These are phyloP conservation scores for Pelodytes ibericus DNA, from an alignment of 2,797 vertebrate genomes.

Conservation along the genomic window DNA sequence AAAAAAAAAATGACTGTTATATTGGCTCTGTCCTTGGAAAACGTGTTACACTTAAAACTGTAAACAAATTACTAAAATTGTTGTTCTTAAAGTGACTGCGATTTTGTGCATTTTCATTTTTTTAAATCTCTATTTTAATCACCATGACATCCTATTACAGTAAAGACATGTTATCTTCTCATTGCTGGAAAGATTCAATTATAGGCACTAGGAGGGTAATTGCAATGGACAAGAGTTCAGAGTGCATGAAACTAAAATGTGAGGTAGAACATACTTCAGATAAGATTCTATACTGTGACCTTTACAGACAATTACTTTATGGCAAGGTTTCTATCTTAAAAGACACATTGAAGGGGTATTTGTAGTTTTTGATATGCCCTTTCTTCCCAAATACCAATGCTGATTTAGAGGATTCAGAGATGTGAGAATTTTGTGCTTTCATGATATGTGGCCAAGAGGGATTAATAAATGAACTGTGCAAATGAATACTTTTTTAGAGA, in stretches of 20 bases:
- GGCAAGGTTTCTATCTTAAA: neutral
- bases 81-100: neutral
- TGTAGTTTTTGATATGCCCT: neutral
- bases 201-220: slow-evolving; percentile 7
- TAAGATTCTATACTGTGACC: slow-evolving; percentile 1
- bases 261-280: slow-evolving; percentile 6
- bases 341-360: neutral
- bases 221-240: neutral
- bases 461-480: too few species aligned
- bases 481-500: too few species aligned
- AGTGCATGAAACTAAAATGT: slow-evolving; percentile 31
- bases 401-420: too few species aligned
- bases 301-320: slow-evolving; percentile 12
- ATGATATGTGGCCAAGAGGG: too few species aligned
- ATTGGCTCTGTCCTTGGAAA: too few species aligned
- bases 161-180: slow-evolving; percentile 13
- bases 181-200: neutral
- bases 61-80: too few species aligned
- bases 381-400: neutral
- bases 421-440: too few species aligned
- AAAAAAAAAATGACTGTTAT: too few species aligned
- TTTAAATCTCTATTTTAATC: slow-evolving; percentile 11
- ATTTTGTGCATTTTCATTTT: neutral
- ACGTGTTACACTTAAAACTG: too few species aligned
- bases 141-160: slow-evolving; percentile 16